These are phyloP conservation scores for Eidolon helvum DNA, from an alignment of 2,113 vertebrate genomes.

Conservation along the genomic window DNA sequence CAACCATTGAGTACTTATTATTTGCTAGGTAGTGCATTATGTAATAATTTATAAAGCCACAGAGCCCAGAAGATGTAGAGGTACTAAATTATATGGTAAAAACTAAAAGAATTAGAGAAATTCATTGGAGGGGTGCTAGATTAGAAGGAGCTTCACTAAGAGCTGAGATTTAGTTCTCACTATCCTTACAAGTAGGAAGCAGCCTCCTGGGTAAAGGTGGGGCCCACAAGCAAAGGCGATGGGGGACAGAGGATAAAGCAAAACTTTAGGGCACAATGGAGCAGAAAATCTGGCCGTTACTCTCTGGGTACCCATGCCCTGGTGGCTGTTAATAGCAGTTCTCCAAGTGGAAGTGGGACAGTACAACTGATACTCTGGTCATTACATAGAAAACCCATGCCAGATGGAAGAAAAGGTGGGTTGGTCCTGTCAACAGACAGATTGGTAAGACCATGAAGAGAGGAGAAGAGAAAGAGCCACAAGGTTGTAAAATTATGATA, in stretches of 20 bases:
- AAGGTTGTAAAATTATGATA: neutral
- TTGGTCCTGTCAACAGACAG: neutral
- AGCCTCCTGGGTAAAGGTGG: neutral
- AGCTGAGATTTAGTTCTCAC: neutral
- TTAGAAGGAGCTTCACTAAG: neutral
- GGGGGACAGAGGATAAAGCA: neutral
- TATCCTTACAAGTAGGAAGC: neutral
- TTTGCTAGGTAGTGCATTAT: neutral
- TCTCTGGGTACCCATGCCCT: fast-evolving
- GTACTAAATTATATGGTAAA: neutral
- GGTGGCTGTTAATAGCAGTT: neutral
- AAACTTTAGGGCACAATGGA: fast-evolving
- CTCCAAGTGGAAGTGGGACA: neutral
- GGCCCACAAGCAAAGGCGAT: neutral
- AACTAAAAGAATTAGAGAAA: constrained; percentile 12
- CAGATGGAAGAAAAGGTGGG: neutral
- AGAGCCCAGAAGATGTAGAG: neutral
- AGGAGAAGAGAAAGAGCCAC: neutral
- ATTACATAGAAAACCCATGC: neutral
- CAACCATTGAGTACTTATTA: neutral
- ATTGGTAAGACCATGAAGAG: neutral
- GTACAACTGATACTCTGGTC: neutral
- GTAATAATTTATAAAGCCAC: neutral
- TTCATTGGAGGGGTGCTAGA: neutral
- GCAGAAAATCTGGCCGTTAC: neutral